A percentile compares a stretch with the other conserved stretches of the same genome.
Evolutionary conservation across 2,888 invertebrate genomes (phyloP).

Genomic region (Lochmaea capreae): DNA sequence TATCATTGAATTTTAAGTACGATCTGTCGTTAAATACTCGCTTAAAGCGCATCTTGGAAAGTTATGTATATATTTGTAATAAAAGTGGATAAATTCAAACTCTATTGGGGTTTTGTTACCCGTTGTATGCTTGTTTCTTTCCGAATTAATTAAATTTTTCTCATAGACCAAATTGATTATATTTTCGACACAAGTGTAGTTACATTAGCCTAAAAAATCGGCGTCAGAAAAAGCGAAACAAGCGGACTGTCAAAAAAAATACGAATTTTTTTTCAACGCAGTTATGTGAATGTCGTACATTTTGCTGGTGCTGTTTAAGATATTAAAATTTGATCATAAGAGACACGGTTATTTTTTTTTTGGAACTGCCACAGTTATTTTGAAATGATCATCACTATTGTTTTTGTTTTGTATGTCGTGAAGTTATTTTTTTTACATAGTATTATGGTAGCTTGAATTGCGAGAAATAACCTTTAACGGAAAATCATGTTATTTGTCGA

Average conservation of each 20-base stretch:
- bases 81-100: background rate
- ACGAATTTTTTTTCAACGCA: background rate
- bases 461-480: slow-evolving; percentile 25
- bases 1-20: too few species aligned
- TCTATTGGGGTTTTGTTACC: background rate
- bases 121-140: slow-evolving; percentile 5
- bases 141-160: background rate
- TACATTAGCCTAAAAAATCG: too few species aligned
- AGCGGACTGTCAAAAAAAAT: background rate
- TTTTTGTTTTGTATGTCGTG: slow-evolving; percentile 29
- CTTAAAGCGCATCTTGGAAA: too few species aligned
- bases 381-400: slow-evolving; percentile 17
- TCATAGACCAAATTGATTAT: background rate
- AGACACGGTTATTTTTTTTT: too few species aligned
- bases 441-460: slow-evolving; percentile 33
- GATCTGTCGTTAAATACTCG: too few species aligned
- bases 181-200: too few species aligned
- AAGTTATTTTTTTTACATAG: slow-evolving; percentile 17
- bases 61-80: too few species aligned
- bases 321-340: too few species aligned
- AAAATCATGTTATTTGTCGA: slow-evolving; percentile 47
- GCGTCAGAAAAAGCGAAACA: slow-evolving; percentile 1
- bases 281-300: slow-evolving; percentile 8
- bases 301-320: background rate
- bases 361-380: slow-evolving; percentile 13